Evolutionary conservation across 2,888 invertebrate genomes (phyloP).

Genomic region (Anthrax anthrax): DNA sequence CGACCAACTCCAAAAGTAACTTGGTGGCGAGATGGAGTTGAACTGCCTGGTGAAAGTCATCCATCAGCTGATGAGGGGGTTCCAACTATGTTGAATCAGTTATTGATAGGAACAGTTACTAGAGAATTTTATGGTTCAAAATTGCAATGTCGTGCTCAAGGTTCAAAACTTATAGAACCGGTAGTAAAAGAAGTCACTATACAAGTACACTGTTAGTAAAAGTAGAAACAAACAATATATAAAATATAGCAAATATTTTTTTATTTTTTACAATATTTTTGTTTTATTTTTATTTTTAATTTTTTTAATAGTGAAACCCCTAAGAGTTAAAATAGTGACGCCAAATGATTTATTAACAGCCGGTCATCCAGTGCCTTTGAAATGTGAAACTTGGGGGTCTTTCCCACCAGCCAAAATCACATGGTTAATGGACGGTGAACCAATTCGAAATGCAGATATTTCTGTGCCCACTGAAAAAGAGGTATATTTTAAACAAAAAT

Average conservation of each 20-base stretch:
- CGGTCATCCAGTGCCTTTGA: conserved; percentile 56
- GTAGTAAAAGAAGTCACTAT: conserved; percentile 58
- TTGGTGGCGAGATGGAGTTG: conserved; percentile 66
- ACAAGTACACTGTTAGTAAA: conserved; percentile 50
- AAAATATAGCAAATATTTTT: not conserved
- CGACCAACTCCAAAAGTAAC: conserved; percentile 66
- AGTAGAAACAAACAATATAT: conserved; percentile 1
- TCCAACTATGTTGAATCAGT: conserved; percentile 54
- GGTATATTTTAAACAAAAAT: conserved; percentile 23
- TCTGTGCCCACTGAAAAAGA: conserved; percentile 40
- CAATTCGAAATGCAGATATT: conserved; percentile 46
- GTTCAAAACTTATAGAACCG: conserved; percentile 54
- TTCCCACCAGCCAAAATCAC: conserved; percentile 69
- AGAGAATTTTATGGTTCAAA: conserved; percentile 57
- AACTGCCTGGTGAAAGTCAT: conserved; percentile 59
- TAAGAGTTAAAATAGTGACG: conserved; percentile 56
- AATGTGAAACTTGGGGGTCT: conserved; percentile 70
- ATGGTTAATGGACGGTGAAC: conserved; percentile 62
- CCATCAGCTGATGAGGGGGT: conserved; percentile 43
- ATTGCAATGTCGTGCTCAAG: conserved; percentile 64
- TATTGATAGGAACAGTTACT: conserved; percentile 56
- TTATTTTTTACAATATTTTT: not conserved
- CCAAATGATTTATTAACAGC: conserved; percentile 58
- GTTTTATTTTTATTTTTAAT: conserved; percentile 9
- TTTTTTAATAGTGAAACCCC: conserved; percentile 54